These are phyloP conservation scores for Rhinopomastus cyanomelas DNA, from an alignment of 2,113 vertebrate species.

Conservation along the genomic window DNA sequence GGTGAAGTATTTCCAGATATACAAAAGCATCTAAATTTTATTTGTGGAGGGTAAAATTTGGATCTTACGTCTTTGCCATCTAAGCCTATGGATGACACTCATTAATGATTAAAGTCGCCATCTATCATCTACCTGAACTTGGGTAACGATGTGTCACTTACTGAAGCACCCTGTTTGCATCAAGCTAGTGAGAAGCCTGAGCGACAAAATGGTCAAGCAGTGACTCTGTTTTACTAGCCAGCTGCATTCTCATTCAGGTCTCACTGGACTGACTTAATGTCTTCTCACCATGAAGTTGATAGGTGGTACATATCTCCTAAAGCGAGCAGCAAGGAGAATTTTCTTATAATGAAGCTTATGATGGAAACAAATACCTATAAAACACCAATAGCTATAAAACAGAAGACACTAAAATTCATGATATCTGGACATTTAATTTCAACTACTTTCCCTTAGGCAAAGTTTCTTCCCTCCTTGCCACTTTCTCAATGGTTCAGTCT, in stretches of 20 bases:
- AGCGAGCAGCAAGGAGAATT: background rate
- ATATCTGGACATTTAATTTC: background rate
- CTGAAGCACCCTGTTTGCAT: background rate
- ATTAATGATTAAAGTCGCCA: background rate
- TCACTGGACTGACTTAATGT: background rate
- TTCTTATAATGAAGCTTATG: background rate
- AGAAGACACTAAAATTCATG: background rate
- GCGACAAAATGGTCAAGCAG: background rate
- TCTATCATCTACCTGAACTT: background rate
- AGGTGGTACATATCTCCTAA: background rate
- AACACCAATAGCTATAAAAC: background rate
- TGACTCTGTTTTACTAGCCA: background rate
- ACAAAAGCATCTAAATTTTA: background rate
- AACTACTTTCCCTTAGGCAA: background rate
- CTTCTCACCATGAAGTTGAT: background rate
- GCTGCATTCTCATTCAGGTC: background rate
- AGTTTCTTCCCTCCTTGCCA: background rate
- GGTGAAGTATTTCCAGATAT: background rate
- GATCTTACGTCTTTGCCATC: background rate
- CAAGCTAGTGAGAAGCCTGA: background rate
- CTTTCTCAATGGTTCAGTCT: background rate
- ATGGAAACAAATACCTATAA: background rate
- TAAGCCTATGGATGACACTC: background rate
- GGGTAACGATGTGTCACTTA: fast-evolving
- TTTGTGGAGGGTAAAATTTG: background rate